A percentile compares a stretch with the other conserved stretches of the same genome.
phyloP scores from a whole-genome alignment of 2,888 invertebrate species.

The Tetropium fuscum region DNA sequence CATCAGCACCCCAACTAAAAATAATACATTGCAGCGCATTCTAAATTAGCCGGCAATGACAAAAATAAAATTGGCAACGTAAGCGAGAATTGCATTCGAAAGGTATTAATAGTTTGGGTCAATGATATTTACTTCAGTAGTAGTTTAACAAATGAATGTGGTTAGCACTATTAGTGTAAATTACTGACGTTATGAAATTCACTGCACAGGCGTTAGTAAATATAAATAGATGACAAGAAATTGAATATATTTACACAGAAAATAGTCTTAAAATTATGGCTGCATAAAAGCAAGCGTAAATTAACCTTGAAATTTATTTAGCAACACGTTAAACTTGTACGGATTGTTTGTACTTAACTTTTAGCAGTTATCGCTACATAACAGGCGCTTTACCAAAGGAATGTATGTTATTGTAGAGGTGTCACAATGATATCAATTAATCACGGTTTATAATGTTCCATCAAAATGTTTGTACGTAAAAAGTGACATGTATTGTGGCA shows the following conservation, averaged over 20 bases:
- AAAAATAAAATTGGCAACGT: constrained; percentile 31
- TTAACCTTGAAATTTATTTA: background rate
- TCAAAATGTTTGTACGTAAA: background rate
- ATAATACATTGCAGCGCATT: constrained; percentile 11
- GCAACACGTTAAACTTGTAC: no score
- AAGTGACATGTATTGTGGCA: background rate
- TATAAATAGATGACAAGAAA: constrained; percentile 2
- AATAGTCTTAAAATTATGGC: background rate
- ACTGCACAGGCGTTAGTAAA: background rate
- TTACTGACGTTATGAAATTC: constrained; percentile 19
- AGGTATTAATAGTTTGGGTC: constrained; percentile 36
- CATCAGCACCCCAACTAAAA: constrained; percentile 17
- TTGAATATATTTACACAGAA: background rate
- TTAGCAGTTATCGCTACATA: background rate
- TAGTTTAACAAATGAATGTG: constrained; percentile 33
- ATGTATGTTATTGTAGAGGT: background rate
- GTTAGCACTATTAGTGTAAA: constrained; percentile 33
- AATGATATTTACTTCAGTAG: constrained; percentile 35
- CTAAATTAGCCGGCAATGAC: constrained; percentile 22
- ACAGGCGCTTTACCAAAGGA: background rate
- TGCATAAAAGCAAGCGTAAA: background rate
- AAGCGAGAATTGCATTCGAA: constrained; percentile 18
- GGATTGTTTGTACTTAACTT: no score
- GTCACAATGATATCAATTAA: background rate
- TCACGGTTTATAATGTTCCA: background rate